These are phyloP conservation scores for Euzophera pinguis DNA, from an alignment of 2,888 invertebrate genomes.

Conservation along the genomic window DNA sequence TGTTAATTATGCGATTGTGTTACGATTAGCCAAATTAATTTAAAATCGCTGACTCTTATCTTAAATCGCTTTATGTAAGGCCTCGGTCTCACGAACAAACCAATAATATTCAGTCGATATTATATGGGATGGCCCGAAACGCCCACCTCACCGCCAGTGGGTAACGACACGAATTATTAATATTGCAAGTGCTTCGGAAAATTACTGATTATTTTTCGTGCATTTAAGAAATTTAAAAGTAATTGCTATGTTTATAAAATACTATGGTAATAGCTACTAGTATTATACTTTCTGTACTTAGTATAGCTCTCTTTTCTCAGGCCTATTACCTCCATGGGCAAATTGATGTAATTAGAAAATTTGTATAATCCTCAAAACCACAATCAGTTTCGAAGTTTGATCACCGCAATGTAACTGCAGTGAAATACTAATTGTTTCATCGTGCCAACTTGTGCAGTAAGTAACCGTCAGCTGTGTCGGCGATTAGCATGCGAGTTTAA, in stretches of 20 bases:
- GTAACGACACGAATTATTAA: constrained; percentile 3
- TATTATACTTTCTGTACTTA: too few relatives aligned
- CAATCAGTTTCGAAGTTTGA: neutral
- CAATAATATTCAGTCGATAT: constrained; percentile 26
- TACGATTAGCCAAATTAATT: neutral
- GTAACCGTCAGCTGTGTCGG: neutral
- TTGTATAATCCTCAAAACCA: neutral
- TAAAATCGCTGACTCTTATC: too few relatives aligned
- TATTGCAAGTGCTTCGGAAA: constrained; percentile 4
- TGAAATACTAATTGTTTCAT: constrained; percentile 1
- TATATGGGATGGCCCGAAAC: constrained; percentile 20
- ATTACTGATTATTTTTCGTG: neutral
- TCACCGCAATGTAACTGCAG: neutral
- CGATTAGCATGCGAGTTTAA: constrained; percentile 1
- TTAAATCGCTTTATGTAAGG: neutral
- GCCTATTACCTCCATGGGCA: too few relatives aligned
- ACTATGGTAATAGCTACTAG: too few relatives aligned
- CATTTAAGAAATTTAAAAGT: neutral
- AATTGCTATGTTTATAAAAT: neutral
- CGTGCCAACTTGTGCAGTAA: neutral
- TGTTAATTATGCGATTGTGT: too few relatives aligned
- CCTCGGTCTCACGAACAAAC: constrained; percentile 22
- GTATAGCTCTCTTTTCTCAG: too few relatives aligned
- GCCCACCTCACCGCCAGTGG: neutral
- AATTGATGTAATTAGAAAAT: too few relatives aligned